Evolutionary conservation across 35 echinoderm and acorn worm species (phyloP), one percentile per base, ranked within the genome.

Genomic region (Amphiura filiformis): DNA sequence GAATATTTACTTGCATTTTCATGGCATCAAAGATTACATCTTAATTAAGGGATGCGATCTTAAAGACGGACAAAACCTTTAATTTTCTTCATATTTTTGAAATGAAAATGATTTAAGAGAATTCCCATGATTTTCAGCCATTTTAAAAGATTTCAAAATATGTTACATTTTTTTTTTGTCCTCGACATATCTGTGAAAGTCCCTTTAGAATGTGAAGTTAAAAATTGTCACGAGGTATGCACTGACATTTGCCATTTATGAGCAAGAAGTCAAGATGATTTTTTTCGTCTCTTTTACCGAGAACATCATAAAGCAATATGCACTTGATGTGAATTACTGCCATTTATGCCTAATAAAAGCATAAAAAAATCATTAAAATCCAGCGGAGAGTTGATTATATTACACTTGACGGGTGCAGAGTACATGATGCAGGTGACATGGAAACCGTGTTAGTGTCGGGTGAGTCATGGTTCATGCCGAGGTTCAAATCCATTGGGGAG

Each of bases 331-430:
- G 61, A 70, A 70, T 70, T 70, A 70, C 9, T n/a, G 61, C 26
- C 61, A 70, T 70, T 70, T 70, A n/a, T 70, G 61, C 26, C 26
- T 70, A 18, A 70, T 70, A 70, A 70, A 70, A 70, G 26, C 11
- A n/a, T 5, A 23, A 23, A 70, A 70, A 70, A 70, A 70, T 70
- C 61, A 70, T 70, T 70, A 70, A 52, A 70, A 70, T 70, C 61
- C 26, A 4, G 61, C 61, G 7, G 61, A 70, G 61, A 70, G 61
- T 70, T 70, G 9, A 70, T 70, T 70, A 30, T 70, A 70, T 11
- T 70, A 70, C 61, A 70, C 9, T 70, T n/a, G 61, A 70, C 61
- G 2, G 7, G 61, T 5, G 61, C 61, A 11, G 61, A 70, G 61
- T 30, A 70, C 61, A 70, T 70, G 17, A n/a, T 70, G 61, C 61